A percentile compares a stretch with the other conserved stretches of the same genome.
phyloP scores from a whole-genome alignment of 1,140 invertebrate species.

The Diorhabda carinulata region DNA sequence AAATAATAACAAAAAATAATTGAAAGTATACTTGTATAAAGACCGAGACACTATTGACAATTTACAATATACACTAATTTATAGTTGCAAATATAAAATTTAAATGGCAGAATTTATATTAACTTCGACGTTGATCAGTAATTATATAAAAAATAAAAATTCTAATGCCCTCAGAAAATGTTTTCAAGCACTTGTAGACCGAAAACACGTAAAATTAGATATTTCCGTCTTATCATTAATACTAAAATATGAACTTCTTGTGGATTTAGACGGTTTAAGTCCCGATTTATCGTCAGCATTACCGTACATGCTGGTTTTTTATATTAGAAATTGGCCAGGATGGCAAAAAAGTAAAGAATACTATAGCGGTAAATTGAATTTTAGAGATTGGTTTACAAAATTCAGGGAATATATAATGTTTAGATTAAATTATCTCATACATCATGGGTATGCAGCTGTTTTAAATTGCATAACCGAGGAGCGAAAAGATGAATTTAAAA shows the following conservation, averaged over 20 bases:
- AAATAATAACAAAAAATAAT: too few relatives aligned
- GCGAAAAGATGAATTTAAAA: neutral
- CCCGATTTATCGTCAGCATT: constrained; percentile 11
- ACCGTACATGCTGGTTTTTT: constrained; percentile 30
- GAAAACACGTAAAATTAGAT: constrained; percentile 31
- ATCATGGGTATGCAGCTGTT: constrained; percentile 8
- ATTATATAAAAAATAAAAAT: too few relatives aligned
- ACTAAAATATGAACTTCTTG: constrained; percentile 26
- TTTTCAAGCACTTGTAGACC: constrained; percentile 28
- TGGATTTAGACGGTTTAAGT: constrained; percentile 24
- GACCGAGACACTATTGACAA: too few relatives aligned
- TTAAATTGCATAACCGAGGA: neutral
- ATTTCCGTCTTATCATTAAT: constrained; percentile 26
- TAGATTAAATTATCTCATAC: constrained; percentile 24
- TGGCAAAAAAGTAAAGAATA: constrained; percentile 32
- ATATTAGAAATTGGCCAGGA: constrained; percentile 34
- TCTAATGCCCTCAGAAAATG: constrained; percentile 20
- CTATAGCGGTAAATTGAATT: constrained; percentile 27
- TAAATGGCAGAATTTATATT: too few relatives aligned
- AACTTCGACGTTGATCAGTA: too few relatives aligned
- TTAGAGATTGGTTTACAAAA: constrained; percentile 30
- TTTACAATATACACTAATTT: too few relatives aligned
- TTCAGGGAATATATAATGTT: constrained; percentile 28
- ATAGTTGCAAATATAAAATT: too few relatives aligned
- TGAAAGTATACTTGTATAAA: too few relatives aligned